phyloP scores from a whole-genome alignment of 92 coral and sea anemone species.

The Parazoanthus swiftii region DNA sequence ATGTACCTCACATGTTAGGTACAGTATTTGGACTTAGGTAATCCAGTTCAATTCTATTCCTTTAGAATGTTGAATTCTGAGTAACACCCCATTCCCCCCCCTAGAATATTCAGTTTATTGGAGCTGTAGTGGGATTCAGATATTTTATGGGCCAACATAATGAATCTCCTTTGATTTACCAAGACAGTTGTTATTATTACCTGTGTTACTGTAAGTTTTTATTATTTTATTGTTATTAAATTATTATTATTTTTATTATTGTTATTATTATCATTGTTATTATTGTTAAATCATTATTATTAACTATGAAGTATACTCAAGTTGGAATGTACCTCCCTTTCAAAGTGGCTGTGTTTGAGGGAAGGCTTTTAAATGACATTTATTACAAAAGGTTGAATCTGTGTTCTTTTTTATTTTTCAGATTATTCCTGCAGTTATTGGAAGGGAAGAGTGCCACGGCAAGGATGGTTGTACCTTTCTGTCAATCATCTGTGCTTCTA shows the following conservation, averaged over 20 bases:
- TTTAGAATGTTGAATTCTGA: no score
- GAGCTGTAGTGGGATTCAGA: not conserved
- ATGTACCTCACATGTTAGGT: no score
- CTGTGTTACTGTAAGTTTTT: no score
- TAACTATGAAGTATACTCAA: no score
- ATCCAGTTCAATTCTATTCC: no score
- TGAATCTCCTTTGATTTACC: not conserved
- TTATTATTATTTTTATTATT: no score
- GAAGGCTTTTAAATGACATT: no score
- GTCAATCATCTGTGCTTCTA: constrained; percentile 97
- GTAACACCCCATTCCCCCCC: no score
- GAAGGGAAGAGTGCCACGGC: constrained; percentile 98
- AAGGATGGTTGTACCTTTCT: constrained; percentile 98
- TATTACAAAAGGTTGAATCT: not conserved
- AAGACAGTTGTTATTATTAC: not conserved
- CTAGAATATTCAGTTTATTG: no score
- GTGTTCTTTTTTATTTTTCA: constrained; percentile 21
- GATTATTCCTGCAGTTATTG: constrained; percentile 99
- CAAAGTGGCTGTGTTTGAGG: not conserved
- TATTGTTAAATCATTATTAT: not conserved
- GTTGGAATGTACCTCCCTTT: no score
- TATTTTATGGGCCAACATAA: not conserved
- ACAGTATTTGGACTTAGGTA: no score
- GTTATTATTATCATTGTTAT: not conserved
- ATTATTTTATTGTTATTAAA: no score